Conservation (phyloP, 1,140 invertebrate genomes). For the Sarcophaga bullata region DNA sequence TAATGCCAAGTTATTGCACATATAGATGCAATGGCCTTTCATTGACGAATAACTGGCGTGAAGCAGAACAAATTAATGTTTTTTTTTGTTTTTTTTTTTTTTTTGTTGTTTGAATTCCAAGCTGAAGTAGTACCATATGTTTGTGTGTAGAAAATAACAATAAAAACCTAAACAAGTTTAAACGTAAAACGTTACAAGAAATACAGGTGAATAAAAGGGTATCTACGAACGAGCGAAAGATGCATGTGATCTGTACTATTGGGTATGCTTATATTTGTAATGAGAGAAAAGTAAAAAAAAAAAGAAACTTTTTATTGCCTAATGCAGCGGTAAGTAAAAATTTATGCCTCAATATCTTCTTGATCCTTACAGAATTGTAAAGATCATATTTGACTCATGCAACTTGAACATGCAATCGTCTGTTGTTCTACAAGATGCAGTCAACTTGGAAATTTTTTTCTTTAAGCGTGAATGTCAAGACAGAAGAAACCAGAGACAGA, state of each 20-base stretch:
- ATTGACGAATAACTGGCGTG: too few relatives aligned
- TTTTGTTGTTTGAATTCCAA: too few relatives aligned
- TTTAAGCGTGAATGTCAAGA: slow-evolving; percentile 8
- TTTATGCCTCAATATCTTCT: background rate
- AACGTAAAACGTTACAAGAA: background rate
- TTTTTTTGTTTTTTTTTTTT: too few relatives aligned
- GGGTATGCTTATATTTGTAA: too few relatives aligned
- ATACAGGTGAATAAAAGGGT: background rate
- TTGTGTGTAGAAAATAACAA: background rate
- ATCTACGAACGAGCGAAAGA: background rate
- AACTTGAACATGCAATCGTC: background rate
- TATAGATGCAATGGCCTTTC: too few relatives aligned
- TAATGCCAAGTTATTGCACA: too few relatives aligned
- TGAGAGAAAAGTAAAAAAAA: too few relatives aligned
- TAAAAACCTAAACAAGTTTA: background rate
- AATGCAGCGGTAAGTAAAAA: background rate
- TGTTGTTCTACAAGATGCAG: too few relatives aligned
- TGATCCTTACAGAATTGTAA: background rate
- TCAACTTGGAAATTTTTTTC: background rate
- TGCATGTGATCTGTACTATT: too few relatives aligned
- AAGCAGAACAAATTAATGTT: too few relatives aligned
- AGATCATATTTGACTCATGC: slow-evolving; percentile 4
- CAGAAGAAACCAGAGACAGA: background rate
- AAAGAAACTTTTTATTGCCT: background rate
- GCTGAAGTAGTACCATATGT: too few relatives aligned